A percentile compares a stretch with the other conserved stretches of the same genome.
Evolutionary conservation across 2,797 vertebrate genomes (phyloP).

Genomic region (Tokudaia tokunoshimensis): DNA sequence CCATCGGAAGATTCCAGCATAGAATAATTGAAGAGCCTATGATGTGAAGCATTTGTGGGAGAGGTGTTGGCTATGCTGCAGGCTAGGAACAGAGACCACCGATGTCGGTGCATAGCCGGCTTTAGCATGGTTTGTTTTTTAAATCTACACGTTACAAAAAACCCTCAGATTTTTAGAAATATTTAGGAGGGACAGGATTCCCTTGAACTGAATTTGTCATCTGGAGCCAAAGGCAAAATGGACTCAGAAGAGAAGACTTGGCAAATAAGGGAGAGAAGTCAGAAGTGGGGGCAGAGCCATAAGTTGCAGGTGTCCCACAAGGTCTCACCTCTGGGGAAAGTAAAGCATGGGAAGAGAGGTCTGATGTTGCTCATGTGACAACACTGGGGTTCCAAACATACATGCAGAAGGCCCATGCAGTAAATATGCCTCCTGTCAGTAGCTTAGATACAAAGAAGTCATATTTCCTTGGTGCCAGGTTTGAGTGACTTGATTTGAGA

Average conservation of each 20-base stretch:
- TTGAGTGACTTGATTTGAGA: neutral
- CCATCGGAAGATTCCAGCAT: too few species aligned
- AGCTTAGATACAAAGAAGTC: neutral
- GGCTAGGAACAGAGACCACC: too few species aligned
- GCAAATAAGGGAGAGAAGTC: neutral
- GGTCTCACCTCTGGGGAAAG: neutral
- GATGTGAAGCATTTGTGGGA: too few species aligned
- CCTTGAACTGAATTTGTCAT: slow-evolving; percentile 12
- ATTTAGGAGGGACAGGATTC: neutral
- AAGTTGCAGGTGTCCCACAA: neutral
- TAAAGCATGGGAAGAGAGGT: neutral
- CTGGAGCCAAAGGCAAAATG: neutral
- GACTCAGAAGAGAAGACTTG: neutral
- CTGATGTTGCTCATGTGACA: neutral
- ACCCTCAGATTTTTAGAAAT: neutral
- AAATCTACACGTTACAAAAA: too few species aligned
- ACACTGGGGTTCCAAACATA: neutral
- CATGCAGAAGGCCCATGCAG: neutral
- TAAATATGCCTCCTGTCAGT: neutral
- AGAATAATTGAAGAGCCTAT: too few species aligned
- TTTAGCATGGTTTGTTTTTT: too few species aligned
- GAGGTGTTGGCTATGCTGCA: too few species aligned
- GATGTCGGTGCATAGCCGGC: too few species aligned
- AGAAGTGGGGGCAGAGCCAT: neutral
- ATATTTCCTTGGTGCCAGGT: neutral